Evolutionary conservation across 2,113 vertebrate genomes (phyloP).

Genomic region (Pelusios castaneus): DNA sequence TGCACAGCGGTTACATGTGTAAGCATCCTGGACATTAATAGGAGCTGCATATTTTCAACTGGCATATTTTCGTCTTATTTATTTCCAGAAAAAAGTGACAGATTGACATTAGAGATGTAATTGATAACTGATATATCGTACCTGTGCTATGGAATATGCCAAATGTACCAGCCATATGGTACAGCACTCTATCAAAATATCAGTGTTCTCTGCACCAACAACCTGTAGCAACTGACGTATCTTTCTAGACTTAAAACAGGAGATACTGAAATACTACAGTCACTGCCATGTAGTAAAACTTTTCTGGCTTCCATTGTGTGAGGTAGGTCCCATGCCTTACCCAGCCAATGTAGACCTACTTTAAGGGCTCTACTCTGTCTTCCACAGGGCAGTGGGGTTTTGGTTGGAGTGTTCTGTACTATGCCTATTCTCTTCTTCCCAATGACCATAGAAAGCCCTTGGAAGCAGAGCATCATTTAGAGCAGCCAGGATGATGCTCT

Average conservation of each 20-base stretch:
- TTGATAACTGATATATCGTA: background rate
- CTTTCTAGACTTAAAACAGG: background rate
- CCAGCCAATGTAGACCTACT: background rate
- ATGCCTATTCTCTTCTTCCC: background rate
- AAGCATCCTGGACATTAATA: background rate
- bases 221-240: background rate
- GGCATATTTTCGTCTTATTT: background rate
- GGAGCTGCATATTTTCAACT: background rate
- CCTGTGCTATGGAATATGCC: rapidly evolving
- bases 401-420: rapidly evolving
- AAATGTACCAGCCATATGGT: background rate
- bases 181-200: background rate
- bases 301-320: background rate
- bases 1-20: background rate
- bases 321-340: background rate
- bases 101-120: background rate
- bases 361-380: background rate
- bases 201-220: background rate
- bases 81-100: background rate
- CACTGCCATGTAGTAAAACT: background rate
- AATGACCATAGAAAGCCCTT: background rate
- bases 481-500: background rate
- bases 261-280: background rate
- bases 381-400: background rate
- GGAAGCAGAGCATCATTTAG: background rate